Percentiles rank a stretch among this genome's conserved stretches.
These are phyloP conservation scores for Adelosebastes latens DNA, from an alignment of 2,797 vertebrate species.

Conservation along the genomic window DNA sequence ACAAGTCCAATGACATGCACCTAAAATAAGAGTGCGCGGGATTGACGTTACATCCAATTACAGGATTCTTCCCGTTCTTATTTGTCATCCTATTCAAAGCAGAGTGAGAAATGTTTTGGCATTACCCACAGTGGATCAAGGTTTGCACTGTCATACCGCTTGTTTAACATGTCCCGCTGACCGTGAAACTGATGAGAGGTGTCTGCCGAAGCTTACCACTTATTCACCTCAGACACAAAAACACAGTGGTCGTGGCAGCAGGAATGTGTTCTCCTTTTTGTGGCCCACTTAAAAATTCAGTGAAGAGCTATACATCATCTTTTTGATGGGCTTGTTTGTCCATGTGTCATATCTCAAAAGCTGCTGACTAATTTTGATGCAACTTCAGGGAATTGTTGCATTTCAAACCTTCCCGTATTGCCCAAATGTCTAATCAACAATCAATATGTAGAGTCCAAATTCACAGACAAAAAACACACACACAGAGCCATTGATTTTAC, in stretches of 20 bases:
- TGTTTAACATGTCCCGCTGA: constrained; percentile 1
- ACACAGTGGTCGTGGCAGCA: not conserved
- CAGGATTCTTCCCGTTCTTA: not conserved
- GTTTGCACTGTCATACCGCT: not conserved
- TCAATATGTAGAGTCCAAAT: not conserved
- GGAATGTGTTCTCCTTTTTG: not conserved
- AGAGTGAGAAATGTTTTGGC: not conserved
- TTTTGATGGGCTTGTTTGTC: not conserved
- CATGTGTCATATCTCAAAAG: not conserved
- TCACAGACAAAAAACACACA: not conserved
- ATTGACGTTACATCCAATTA: constrained; percentile 22
- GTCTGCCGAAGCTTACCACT: not conserved
- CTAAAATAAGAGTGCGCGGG: not conserved
- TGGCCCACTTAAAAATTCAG: not conserved
- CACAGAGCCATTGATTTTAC: constrained; percentile 25
- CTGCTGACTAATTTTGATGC: not conserved
- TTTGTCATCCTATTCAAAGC: not conserved
- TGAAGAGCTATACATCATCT: not conserved
- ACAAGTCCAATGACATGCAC: not conserved
- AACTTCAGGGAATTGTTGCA: not conserved
- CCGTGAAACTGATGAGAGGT: not conserved
- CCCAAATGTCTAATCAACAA: not conserved
- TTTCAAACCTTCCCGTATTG: not conserved
- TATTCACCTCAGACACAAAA: constrained; percentile 7
- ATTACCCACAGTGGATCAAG: not conserved